A percentile compares a stretch with the other conserved stretches of the same genome.
phyloP scores from a whole-genome alignment of 1,140 invertebrate species.

The Acromyrmex charruanus region DNA sequence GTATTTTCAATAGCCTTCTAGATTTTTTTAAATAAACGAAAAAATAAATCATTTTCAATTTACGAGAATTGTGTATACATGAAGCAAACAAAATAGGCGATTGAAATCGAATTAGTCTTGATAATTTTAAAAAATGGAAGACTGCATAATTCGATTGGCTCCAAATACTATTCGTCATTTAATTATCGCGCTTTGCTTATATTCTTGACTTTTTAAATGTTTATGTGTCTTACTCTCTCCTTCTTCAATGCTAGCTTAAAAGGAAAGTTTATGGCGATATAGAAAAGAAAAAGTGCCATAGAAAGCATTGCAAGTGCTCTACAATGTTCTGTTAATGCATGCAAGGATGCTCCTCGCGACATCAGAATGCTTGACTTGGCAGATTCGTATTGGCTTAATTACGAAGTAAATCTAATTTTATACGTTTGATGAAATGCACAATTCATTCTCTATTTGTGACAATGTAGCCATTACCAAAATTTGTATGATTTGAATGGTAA shows the following conservation, averaged over 20 bases:
- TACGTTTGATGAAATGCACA: not conserved
- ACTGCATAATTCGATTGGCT: not conserved
- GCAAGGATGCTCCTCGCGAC: conserved; percentile 24
- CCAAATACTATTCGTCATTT: not conserved
- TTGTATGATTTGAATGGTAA: not conserved
- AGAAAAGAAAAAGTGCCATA: conserved; percentile 58
- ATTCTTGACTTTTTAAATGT: not conserved
- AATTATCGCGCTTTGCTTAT: not conserved
- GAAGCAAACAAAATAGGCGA: too few species aligned
- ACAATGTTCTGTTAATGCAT: conserved; percentile 34
- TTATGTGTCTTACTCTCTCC: not conserved
- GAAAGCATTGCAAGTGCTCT: conserved; percentile 45
- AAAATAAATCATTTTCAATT: too few species aligned
- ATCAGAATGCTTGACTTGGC: conserved; percentile 5
- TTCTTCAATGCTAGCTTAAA: not conserved
- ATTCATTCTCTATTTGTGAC: not conserved
- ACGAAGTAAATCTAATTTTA: not conserved
- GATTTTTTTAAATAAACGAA: too few species aligned
- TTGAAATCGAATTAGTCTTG: too few species aligned
- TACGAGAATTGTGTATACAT: too few species aligned
- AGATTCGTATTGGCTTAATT: not conserved
- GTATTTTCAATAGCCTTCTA: too few species aligned
- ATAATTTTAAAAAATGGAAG: not conserved
- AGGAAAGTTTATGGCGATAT: conserved; percentile 54
- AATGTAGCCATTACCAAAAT: not conserved